phyloP scores from a whole-genome alignment of 2,113 vertebrate genomes.

The Smithornis capensis region DNA sequence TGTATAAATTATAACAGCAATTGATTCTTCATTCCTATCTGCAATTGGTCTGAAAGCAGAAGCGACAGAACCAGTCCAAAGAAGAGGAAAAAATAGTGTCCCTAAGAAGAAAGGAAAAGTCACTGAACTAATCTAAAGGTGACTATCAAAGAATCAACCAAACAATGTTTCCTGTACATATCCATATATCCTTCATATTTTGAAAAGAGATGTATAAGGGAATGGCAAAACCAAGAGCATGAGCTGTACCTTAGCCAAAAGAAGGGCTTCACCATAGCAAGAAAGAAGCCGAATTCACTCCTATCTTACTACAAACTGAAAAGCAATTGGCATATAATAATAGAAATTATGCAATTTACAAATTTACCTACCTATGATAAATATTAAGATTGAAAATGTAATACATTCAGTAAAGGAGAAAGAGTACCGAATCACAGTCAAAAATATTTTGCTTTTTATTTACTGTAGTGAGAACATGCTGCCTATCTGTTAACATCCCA shows the following conservation, averaged over 20 bases:
- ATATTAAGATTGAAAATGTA: background rate
- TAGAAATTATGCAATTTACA: background rate
- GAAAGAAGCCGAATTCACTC: background rate
- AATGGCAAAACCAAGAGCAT: background rate
- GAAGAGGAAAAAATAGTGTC: background rate
- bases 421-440: background rate
- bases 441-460: background rate
- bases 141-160: background rate
- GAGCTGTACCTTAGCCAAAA: background rate
- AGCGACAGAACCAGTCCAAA: background rate
- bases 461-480: background rate
- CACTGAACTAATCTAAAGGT: background rate
- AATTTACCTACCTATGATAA: background rate
- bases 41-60: background rate
- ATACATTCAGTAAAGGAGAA: background rate
- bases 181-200: background rate
- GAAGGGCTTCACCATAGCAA: background rate
- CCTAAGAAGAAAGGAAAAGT: background rate
- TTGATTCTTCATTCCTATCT: background rate
- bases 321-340: background rate
- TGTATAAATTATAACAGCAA: conserved; percentile 18
- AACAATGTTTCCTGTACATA: background rate
- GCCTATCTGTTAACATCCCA: background rate
- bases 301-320: background rate
- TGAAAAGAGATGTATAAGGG: background rate